Percentiles rank a stretch among this genome's conserved stretches.
These are phyloP conservation scores for Myotis davidii DNA, from an alignment of 2,113 vertebrate genomes.

Conservation along the genomic window DNA sequence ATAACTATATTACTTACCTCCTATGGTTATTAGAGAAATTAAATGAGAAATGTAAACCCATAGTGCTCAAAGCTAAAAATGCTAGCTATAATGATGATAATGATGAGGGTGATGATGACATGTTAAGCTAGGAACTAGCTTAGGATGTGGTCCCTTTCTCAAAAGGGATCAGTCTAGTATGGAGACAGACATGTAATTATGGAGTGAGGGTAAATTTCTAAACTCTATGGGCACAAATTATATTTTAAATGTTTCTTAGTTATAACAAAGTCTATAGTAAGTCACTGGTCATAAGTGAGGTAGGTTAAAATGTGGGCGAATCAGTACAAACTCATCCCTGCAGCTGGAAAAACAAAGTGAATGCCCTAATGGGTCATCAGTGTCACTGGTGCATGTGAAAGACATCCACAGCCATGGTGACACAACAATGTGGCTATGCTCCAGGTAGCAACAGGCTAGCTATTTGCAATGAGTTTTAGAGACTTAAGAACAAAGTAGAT, in stretches of 20 bases:
- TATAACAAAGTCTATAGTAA: neutral
- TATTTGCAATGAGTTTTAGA: neutral
- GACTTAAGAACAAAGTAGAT: neutral
- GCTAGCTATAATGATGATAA: neutral
- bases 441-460: neutral
- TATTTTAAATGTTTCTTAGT: conserved; percentile 35
- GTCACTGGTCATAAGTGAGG: neutral
- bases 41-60: neutral
- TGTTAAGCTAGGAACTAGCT: neutral
- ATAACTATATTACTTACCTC: conserved; percentile 32
- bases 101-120: neutral
- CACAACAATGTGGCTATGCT: neutral
- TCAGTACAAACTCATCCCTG: neutral
- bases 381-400: neutral
- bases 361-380: neutral
- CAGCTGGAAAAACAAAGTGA: conserved; percentile 33
- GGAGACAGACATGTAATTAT: neutral
- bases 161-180: neutral
- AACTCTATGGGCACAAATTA: neutral
- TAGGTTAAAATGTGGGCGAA: conserved; percentile 11
- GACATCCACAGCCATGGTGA: neutral
- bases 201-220: neutral
- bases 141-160: neutral
- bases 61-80: neutral
- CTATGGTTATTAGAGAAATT: neutral